Conservation (phyloP, 35 echinoderm and acorn worm genomes). For the Apostichopus parvimensis region DNA sequence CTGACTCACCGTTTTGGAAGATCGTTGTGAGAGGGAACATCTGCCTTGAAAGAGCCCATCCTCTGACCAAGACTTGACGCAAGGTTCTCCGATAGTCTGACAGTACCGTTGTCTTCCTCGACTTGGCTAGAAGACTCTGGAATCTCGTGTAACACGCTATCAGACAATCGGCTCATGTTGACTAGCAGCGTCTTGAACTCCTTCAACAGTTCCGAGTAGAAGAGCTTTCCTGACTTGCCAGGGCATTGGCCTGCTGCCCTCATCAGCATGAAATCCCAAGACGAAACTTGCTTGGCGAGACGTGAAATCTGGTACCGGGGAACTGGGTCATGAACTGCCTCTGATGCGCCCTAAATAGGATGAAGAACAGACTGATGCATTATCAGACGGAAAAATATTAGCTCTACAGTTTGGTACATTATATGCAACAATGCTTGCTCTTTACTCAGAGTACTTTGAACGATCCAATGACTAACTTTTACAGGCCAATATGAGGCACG, state of each 20-base stretch:
- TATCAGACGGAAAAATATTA: too few relatives aligned
- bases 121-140: background rate
- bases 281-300: constrained; percentile 21
- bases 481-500: too few relatives aligned
- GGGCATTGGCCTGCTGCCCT: constrained; percentile 18
- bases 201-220: constrained; percentile 27
- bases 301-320: background rate
- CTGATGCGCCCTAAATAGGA: background rate
- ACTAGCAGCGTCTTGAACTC: constrained; percentile 32
- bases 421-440: too few relatives aligned
- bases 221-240: background rate
- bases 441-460: too few relatives aligned
- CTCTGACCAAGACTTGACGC: constrained; percentile 4
- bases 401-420: too few relatives aligned
- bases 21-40: background rate
- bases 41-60: constrained; percentile 13
- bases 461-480: too few relatives aligned
- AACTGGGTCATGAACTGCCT: background rate
- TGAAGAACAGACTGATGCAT: too few relatives aligned
- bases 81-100: constrained; percentile 8
- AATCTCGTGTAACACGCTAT: background rate
- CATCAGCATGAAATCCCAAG: constrained; percentile 42
- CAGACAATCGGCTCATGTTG: constrained; percentile 2
- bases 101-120: constrained; percentile 16
- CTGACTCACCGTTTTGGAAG: background rate